phyloP scores from a whole-genome alignment of 2,888 invertebrate genomes.

The Oscheius onirici region DNA sequence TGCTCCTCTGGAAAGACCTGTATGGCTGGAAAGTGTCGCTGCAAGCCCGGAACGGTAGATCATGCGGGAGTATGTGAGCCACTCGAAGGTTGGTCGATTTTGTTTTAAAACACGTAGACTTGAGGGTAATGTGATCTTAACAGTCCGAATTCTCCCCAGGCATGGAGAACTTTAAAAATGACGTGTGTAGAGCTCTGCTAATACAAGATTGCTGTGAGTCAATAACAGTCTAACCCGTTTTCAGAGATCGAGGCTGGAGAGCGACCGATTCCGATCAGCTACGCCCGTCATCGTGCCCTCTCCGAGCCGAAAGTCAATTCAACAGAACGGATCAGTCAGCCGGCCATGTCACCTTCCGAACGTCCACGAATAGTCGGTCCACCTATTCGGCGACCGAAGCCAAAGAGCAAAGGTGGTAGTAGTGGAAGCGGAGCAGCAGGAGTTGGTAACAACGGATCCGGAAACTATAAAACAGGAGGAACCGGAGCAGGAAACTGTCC shows the following conservation, averaged over 20 bases:
- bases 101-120: too few relatives aligned
- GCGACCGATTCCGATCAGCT: slow-evolving; percentile 54
- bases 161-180: background rate
- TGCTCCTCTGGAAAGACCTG: slow-evolving; percentile 57
- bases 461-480: slow-evolving; percentile 49
- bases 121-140: too few relatives aligned
- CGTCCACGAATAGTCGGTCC: slow-evolving; percentile 65
- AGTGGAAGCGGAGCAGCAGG: slow-evolving; percentile 31
- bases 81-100: slow-evolving; percentile 52
- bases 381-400: slow-evolving; percentile 62
- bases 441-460: slow-evolving; percentile 38
- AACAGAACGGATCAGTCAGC: slow-evolving; percentile 1
- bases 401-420: slow-evolving; percentile 45
- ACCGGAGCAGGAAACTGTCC: slow-evolving; percentile 66
- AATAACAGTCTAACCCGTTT: slow-evolving; percentile 41
- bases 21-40: slow-evolving; percentile 61
- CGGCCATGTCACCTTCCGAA: slow-evolving; percentile 34
- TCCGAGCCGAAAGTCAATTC: slow-evolving; percentile 12
- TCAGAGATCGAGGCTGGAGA: slow-evolving; percentile 54
- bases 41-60: slow-evolving; percentile 61
- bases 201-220: slow-evolving; percentile 35
- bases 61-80: slow-evolving; percentile 57
- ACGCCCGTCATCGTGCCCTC: slow-evolving; percentile 51
- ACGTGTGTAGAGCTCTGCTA: background rate
- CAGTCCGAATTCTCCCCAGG: too few relatives aligned